Percentiles rank a stretch among this genome's conserved stretches.
phyloP scores from a whole-genome alignment of 2,888 invertebrate genomes.

The Meiosimyza platycephala region DNA sequence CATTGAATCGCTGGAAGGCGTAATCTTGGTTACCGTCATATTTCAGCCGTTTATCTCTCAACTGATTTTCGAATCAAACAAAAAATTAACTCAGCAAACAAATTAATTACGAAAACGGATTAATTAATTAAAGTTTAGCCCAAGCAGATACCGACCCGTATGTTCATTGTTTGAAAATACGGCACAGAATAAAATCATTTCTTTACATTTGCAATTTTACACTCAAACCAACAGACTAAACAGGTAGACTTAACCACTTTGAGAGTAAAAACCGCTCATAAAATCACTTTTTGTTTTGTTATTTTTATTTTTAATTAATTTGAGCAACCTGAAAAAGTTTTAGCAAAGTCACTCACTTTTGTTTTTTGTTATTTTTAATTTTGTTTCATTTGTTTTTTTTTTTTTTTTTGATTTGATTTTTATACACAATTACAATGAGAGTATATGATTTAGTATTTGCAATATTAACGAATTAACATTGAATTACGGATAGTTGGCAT shows the following conservation, averaged over 20 bases:
- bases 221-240: background rate
- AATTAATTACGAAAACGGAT: background rate
- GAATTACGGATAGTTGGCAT: background rate
- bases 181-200: background rate
- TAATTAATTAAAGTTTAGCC: background rate
- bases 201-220: background rate
- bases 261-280: conserved; percentile 1
- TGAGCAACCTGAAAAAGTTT: background rate
- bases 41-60: background rate
- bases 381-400: too few relatives aligned
- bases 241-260: background rate
- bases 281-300: background rate
- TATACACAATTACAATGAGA: background rate
- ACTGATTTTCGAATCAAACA: background rate
- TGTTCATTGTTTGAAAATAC: background rate
- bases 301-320: background rate
- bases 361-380: background rate
- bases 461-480: conserved; percentile 2
- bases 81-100: background rate
- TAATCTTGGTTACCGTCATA: background rate
- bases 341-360: conserved; percentile 1
- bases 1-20: background rate
- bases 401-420: background rate
- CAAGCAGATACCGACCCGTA: background rate
- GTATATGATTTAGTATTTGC: background rate